Evolutionary conservation across 64 coral and sea anemone species (phyloP).

Genomic region (Trachythela sp.): DNA sequence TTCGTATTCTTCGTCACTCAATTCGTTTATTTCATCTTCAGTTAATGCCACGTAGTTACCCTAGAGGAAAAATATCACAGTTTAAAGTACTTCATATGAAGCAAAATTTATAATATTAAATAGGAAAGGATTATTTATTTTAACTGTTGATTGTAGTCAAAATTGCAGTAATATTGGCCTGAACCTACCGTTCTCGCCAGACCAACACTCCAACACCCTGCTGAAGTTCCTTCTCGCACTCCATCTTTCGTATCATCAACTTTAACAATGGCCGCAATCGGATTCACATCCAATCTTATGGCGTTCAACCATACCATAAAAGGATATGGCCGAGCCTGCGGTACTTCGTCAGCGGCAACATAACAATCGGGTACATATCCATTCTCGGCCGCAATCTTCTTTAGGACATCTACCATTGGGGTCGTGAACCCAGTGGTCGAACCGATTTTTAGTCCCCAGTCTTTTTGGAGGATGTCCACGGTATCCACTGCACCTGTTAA

Average conservation of each 20-base stretch:
- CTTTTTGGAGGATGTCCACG: constrained; percentile 43
- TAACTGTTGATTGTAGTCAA: too few species aligned
- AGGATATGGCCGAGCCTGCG: constrained; percentile 85
- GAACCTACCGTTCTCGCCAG: constrained; percentile 98
- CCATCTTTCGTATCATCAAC: constrained; percentile 98
- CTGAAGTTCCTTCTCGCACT: constrained; percentile 87
- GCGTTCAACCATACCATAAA: constrained; percentile 99
- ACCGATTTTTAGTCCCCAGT: constrained; percentile 83
- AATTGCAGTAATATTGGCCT: too few species aligned
- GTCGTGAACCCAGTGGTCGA: constrained; percentile 76
- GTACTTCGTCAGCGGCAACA: constrained; percentile 96
- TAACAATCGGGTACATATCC: constrained; percentile 88
- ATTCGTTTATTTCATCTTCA: constrained; percentile 77
- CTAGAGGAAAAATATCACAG: constrained; percentile 3
- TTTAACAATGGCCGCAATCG: constrained; percentile 84
- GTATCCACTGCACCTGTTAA: constrained; percentile 76
- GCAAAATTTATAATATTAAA: neutral
- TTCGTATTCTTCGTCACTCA: constrained; percentile 74
- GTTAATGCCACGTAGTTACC: constrained; percentile 95
- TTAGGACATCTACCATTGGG: constrained; percentile 48
- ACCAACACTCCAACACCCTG: constrained; percentile 98
- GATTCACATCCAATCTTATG: constrained; percentile 85
- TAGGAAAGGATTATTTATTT: too few species aligned
- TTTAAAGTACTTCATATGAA: neutral
- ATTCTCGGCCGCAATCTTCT: constrained; percentile 61